Percentiles rank a stretch among this genome's conserved stretches.
Conservation (phyloP, 2,888 invertebrate genomes). For the Drosophila affinis region DNA sequence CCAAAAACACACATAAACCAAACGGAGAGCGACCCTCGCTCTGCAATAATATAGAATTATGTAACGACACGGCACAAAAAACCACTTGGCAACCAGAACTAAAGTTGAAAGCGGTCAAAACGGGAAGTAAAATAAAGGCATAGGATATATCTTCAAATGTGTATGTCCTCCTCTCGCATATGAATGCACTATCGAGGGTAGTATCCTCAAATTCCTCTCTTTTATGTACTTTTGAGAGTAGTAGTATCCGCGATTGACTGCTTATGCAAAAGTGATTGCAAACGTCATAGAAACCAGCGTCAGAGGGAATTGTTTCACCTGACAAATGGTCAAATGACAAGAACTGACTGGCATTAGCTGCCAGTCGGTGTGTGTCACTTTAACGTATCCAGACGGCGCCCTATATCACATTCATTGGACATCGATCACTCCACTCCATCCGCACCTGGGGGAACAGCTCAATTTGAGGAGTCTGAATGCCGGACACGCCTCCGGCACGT, state of each 20-base stretch:
- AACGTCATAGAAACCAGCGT: slow-evolving; percentile 13
- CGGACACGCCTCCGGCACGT: slow-evolving; percentile 31
- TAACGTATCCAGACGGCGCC: slow-evolving; percentile 20
- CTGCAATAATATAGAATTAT: slow-evolving; percentile 59
- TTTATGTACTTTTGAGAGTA: background rate
- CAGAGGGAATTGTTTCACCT: slow-evolving; percentile 29
- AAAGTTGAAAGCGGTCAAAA: slow-evolving; percentile 31
- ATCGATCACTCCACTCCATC: slow-evolving; percentile 23
- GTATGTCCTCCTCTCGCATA: background rate
- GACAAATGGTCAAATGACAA: slow-evolving; percentile 45
- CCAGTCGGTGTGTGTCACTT: slow-evolving; percentile 1
- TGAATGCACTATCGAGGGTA: background rate
- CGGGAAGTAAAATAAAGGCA: slow-evolving; percentile 12
- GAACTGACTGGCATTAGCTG: background rate
- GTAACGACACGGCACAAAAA: slow-evolving; percentile 60
- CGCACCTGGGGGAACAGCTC: slow-evolving; percentile 8
- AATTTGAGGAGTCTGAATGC: slow-evolving; percentile 19
- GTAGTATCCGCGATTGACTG: slow-evolving; percentile 7
- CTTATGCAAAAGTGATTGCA: slow-evolving; percentile 21
- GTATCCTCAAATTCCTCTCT: background rate
- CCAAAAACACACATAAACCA: slow-evolving; percentile 51
- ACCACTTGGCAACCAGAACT: slow-evolving; percentile 50
- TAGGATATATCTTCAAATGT: background rate
- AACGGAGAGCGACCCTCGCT: slow-evolving; percentile 31
- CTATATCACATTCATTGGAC: slow-evolving; percentile 4